phyloP scores from a whole-genome alignment of 1,140 invertebrate genomes.

The Oryctes rhinoceros region DNA sequence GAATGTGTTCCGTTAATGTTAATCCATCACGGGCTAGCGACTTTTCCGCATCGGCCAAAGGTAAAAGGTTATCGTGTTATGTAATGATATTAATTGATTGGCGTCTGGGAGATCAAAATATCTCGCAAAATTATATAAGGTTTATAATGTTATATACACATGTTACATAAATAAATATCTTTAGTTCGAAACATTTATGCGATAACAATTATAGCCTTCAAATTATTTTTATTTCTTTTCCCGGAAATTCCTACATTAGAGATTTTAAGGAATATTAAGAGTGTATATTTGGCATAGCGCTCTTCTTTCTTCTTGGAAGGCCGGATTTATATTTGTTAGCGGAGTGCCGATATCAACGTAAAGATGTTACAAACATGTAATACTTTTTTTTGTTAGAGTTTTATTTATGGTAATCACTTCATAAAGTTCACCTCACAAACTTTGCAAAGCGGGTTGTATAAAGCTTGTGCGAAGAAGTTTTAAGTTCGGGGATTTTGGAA shows the following conservation, averaged over 20 bases:
- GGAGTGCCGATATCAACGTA: too few relatives aligned
- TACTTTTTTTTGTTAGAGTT: not conserved
- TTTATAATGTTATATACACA: too few relatives aligned
- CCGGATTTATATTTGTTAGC: too few relatives aligned
- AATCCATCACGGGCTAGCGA: not conserved
- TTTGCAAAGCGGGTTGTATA: not conserved
- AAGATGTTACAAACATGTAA: not conserved
- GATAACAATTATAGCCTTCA: too few relatives aligned
- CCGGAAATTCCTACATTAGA: too few relatives aligned
- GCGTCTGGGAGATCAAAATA: not conserved
- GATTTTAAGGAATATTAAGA: too few relatives aligned
- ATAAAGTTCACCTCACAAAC: not conserved
- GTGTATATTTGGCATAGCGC: too few relatives aligned
- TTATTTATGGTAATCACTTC: slow-evolving; percentile 6
- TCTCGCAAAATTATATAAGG: not conserved
- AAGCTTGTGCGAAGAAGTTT: not conserved
- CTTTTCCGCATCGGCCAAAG: not conserved
- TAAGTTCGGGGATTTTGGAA: slow-evolving; percentile 11
- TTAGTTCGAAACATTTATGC: too few relatives aligned
- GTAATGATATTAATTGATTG: not conserved
- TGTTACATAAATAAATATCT: too few relatives aligned
- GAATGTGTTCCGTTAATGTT: not conserved
- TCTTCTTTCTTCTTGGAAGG: too few relatives aligned
- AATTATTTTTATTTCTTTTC: too few relatives aligned
- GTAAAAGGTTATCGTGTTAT: not conserved